These are phyloP conservation scores for Cepaea nemoralis DNA, from an alignment of 1,140 invertebrate genomes.

Conservation along the genomic window DNA sequence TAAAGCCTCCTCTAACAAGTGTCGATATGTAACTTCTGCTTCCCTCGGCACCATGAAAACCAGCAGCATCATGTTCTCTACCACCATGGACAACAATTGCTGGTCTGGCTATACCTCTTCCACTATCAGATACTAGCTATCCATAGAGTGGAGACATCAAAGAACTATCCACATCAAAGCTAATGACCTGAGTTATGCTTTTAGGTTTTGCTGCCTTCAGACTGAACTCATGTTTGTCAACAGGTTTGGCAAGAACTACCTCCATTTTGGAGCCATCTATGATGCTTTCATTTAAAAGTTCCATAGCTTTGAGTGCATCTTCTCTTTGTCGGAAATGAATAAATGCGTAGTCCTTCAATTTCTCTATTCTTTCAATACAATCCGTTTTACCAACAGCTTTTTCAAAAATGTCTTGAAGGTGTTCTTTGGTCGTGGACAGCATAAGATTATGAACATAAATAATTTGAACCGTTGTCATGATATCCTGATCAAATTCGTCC, in stretches of 20 bases:
- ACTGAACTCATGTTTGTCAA: constrained; percentile 61
- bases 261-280: constrained; percentile 73
- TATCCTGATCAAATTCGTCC: constrained; percentile 81
- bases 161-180: constrained; percentile 15
- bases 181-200: constrained; percentile 31
- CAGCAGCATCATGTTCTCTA: constrained; percentile 58
- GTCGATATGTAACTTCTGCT: constrained; percentile 41
- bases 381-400: constrained; percentile 60
- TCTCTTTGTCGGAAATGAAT: constrained; percentile 74
- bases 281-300: constrained; percentile 61
- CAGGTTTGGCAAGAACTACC: constrained; percentile 73
- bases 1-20: constrained; percentile 44
- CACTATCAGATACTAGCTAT: not conserved
- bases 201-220: constrained; percentile 31
- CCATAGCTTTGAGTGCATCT: constrained; percentile 72
- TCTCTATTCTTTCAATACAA: constrained; percentile 74
- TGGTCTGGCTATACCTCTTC: constrained; percentile 28
- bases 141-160: constrained; percentile 5
- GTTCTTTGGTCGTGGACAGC: constrained; percentile 75
- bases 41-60: constrained; percentile 55
- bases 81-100: constrained; percentile 42
- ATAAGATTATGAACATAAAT: constrained; percentile 76
- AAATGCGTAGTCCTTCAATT: constrained; percentile 75
- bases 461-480: constrained; percentile 79
- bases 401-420: constrained; percentile 68